These are phyloP conservation scores for Ginglymostoma cirratum DNA, from an alignment of 2,113 vertebrate genomes.

Conservation along the genomic window DNA sequence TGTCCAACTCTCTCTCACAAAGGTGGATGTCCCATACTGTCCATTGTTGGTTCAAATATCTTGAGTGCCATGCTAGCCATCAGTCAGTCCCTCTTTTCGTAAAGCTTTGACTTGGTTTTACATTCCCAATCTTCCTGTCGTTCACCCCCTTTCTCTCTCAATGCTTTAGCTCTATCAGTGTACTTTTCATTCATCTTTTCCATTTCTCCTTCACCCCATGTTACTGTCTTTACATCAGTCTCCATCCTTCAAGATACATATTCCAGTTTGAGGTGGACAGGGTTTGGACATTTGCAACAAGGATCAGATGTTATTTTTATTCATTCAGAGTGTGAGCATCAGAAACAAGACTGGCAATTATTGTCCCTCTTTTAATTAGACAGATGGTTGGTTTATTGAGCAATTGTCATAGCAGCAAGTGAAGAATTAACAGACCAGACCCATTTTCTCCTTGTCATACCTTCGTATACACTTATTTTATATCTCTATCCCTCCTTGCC, in stretches of 20 bases:
- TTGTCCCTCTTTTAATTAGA: too few species aligned
- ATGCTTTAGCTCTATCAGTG: neutral
- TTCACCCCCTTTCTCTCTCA: too few species aligned
- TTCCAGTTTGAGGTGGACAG: neutral
- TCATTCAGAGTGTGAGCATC: too few species aligned
- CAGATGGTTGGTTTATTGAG: too few species aligned
- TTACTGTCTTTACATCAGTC: neutral
- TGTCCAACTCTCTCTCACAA: neutral
- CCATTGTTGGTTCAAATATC: neutral
- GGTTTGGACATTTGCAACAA: neutral
- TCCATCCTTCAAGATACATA: too few species aligned
- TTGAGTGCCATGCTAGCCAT: neutral
- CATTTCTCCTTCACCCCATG: too few species aligned
- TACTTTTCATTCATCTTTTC: neutral
- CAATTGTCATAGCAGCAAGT: too few species aligned
- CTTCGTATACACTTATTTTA: too few species aligned
- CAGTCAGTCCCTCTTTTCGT: neutral
- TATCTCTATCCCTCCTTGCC: too few species aligned
- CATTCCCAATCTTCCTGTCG: neutral
- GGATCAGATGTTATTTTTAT: neutral
- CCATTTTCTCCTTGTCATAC: too few species aligned
- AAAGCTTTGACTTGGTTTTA: neutral
- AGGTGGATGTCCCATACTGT: neutral
- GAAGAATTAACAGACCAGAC: too few species aligned
- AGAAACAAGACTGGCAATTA: too few species aligned